Percentiles rank a stretch among this genome's conserved stretches.
These are phyloP conservation scores for Synodontis membranacea DNA, from an alignment of 2,113 vertebrate species.

Conservation along the genomic window DNA sequence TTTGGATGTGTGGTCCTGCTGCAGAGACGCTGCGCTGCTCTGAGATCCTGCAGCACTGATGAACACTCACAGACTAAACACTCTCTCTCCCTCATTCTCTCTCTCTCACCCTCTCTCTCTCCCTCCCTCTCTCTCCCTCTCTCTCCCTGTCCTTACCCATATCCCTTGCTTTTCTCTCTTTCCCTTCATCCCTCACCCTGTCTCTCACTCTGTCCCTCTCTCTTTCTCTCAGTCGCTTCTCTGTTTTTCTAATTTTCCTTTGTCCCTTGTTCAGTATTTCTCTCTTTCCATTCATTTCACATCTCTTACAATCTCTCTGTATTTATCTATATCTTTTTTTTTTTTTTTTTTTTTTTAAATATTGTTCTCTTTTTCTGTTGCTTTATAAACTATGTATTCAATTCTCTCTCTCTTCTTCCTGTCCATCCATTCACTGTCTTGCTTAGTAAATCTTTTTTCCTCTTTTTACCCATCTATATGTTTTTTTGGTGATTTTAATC, in stretches of 20 bases:
- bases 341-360: not conserved
- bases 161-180: too few relatives aligned
- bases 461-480: too few relatives aligned
- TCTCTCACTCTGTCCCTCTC: not conserved
- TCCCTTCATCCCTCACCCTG: constrained; percentile 3
- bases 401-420: not conserved
- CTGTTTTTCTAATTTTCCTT: too few relatives aligned
- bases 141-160: not conserved
- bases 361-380: not conserved
- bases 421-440: too few relatives aligned
- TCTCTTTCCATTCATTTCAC: too few relatives aligned
- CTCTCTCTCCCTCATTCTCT: constrained; percentile 52
- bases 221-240: not conserved
- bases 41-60: constrained; percentile 67
- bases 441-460: too few relatives aligned
- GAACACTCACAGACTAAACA: constrained; percentile 38
- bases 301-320: not conserved
- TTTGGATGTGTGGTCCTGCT: constrained; percentile 29
- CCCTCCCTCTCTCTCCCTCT: not conserved
- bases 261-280: too few relatives aligned
- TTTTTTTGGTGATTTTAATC: too few relatives aligned
- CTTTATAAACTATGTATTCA: too few relatives aligned
- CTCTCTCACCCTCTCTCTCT: constrained; percentile 26
- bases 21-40: constrained; percentile 38
- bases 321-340: too few relatives aligned